Evolutionary conservation across 2,797 vertebrate genomes (phyloP).

Genomic region (Etheostoma nigrum): DNA sequence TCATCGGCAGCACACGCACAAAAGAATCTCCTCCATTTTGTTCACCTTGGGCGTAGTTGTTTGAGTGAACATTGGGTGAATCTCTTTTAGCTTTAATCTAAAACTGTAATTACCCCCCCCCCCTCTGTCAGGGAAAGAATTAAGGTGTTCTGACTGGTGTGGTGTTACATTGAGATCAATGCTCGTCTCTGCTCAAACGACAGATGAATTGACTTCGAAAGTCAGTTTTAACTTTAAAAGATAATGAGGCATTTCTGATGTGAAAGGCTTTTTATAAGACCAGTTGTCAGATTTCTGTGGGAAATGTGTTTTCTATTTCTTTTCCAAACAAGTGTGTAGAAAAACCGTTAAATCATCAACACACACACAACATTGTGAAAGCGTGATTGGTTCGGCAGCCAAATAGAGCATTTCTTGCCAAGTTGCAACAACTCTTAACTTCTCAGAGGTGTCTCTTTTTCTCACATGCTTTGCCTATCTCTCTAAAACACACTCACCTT

Average conservation of each 20-base stretch:
- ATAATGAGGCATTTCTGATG: conserved; percentile 52
- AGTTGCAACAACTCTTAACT: conserved; percentile 28
- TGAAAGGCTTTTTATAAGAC: conserved; percentile 44
- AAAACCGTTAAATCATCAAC: conserved; percentile 49
- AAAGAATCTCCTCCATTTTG: conserved; percentile 44
- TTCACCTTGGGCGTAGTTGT: conserved; percentile 40
- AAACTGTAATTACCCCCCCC: conserved; percentile 67
- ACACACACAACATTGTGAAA: conserved; percentile 30
- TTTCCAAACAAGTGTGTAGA: conserved; percentile 38
- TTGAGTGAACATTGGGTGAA: conserved; percentile 51
- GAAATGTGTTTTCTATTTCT: conserved; percentile 53
- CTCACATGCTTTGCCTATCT: conserved; percentile 17
- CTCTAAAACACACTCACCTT: conserved; percentile 55
- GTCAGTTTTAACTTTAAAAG: conserved; percentile 41
- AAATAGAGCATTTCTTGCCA: conserved; percentile 25
- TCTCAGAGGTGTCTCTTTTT: conserved; percentile 37
- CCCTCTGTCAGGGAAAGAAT: conserved; percentile 24
- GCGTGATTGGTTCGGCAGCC: conserved; percentile 40
- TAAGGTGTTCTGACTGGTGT: conserved; percentile 52
- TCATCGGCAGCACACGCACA: conserved; percentile 32
- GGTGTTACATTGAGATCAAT: conserved; percentile 46
- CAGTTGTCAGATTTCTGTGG: conserved; percentile 25
- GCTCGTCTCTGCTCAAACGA: conserved; percentile 33
- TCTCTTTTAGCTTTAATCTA: conserved; percentile 47
- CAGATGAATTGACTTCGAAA: conserved; percentile 34